Conservation (phyloP, 2,888 invertebrate species). For the Callimorpha dominula region DNA sequence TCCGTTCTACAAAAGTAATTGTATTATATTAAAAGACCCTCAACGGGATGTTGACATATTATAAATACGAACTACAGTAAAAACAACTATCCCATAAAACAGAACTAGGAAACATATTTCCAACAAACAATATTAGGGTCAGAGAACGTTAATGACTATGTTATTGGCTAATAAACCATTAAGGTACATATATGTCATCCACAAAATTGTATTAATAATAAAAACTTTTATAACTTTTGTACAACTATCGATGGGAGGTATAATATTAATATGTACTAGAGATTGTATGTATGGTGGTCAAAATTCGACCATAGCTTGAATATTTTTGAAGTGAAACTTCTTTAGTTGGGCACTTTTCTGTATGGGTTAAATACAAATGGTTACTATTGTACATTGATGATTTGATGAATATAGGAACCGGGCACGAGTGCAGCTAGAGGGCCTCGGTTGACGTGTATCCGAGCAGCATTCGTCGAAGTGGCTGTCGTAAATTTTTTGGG, state of each 20-base stretch:
- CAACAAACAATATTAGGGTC: neutral
- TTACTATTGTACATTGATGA: no score
- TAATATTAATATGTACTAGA: neutral
- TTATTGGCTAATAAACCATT: slow-evolving; percentile 9
- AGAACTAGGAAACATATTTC: neutral
- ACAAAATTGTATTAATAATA: slow-evolving; percentile 1
- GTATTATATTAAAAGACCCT: neutral
- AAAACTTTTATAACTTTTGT: neutral
- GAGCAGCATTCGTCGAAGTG: no score
- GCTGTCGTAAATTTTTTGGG: no score
- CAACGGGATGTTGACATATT: neutral
- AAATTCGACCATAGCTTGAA: no score
- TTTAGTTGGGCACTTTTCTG: no score
- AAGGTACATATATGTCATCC: neutral
- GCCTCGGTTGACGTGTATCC: no score
- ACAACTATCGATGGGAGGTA: neutral
- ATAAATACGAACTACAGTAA: neutral
- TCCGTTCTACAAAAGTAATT: neutral
- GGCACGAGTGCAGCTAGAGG: no score
- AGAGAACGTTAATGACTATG: neutral
- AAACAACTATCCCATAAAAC: neutral
- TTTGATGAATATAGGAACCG: no score
- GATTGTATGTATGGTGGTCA: no score
- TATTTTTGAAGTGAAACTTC: no score
- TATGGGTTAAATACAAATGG: no score